These are phyloP conservation scores for Hemistola chrysoprasaria DNA, from an alignment of 2,888 invertebrate species.

Conservation along the genomic window DNA sequence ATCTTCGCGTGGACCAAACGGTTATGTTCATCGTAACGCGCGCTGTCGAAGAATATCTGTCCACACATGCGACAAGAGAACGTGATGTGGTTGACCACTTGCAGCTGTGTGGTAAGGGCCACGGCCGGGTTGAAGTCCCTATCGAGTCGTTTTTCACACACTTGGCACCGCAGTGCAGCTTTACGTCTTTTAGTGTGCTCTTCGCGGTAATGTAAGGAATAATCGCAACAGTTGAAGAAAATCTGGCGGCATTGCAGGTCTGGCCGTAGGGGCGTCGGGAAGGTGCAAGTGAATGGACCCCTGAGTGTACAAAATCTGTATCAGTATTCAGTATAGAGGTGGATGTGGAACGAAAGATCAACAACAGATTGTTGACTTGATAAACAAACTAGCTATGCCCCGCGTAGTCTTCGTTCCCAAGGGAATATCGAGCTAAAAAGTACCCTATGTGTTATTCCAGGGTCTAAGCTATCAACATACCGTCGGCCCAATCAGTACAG, in stretches of 20 bases:
- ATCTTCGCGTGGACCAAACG: constrained; percentile 62
- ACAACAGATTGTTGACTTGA: too few relatives aligned
- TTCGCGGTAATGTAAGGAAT: constrained; percentile 71
- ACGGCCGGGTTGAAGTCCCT: constrained; percentile 44
- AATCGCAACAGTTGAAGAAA: constrained; percentile 75
- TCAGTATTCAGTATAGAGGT: too few relatives aligned
- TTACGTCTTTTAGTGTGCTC: constrained; percentile 75
- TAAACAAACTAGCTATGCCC: too few relatives aligned
- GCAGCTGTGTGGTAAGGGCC: constrained; percentile 37
- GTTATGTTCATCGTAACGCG: constrained; percentile 64
- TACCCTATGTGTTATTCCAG: too few relatives aligned
- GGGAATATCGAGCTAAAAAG: too few relatives aligned
- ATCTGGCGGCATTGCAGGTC: constrained; percentile 67
- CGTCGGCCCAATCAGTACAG: too few relatives aligned
- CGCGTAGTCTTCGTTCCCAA: too few relatives aligned
- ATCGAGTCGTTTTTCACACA: constrained; percentile 72
- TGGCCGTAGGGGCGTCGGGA: constrained; percentile 59
- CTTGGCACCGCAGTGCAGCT: constrained; percentile 72
- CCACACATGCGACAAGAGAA: constrained; percentile 63
- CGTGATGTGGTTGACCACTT: constrained; percentile 36
- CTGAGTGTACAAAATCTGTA: too few relatives aligned
- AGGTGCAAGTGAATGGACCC: constrained; percentile 73
- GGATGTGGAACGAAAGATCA: too few relatives aligned
- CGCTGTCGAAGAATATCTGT: constrained; percentile 53
- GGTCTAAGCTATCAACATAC: too few relatives aligned